Conservation (phyloP, 2,797 vertebrate species). For the Gadopsis bispinosus region DNA sequence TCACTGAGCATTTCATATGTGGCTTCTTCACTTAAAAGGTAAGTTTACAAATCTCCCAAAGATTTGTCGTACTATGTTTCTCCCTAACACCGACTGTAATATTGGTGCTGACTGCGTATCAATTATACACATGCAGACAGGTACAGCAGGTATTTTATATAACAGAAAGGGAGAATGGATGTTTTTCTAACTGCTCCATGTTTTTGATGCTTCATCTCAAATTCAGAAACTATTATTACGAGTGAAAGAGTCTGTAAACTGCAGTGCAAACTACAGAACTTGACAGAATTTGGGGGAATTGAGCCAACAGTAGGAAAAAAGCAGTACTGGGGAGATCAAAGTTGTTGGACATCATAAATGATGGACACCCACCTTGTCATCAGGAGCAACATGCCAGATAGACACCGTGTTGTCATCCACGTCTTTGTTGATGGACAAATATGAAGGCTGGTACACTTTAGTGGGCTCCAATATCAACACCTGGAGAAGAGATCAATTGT, state of each 20-base stretch:
- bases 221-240: neutral
- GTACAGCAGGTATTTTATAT: neutral
- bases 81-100: neutral
- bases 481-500: conserved; percentile 71
- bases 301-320: neutral
- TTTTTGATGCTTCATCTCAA: neutral
- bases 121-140: neutral
- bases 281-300: neutral
- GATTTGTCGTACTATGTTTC: neutral
- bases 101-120: neutral
- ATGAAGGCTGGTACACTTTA: conserved; percentile 97
- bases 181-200: neutral
- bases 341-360: neutral
- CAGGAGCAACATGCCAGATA: conserved; percentile 96
- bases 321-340: neutral
- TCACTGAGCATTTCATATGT: no score
- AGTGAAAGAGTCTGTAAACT: neutral
- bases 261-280: neutral
- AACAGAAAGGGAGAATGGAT: neutral
- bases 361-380: conserved; percentile 89
- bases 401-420: conserved; percentile 95
- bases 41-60: neutral
- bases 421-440: conserved; percentile 97
- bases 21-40: neutral
- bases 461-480: conserved; percentile 98